Base-by-base conservation (phyloP, 2,113 vertebrate species). In the Echinops telfairi region DNA sequence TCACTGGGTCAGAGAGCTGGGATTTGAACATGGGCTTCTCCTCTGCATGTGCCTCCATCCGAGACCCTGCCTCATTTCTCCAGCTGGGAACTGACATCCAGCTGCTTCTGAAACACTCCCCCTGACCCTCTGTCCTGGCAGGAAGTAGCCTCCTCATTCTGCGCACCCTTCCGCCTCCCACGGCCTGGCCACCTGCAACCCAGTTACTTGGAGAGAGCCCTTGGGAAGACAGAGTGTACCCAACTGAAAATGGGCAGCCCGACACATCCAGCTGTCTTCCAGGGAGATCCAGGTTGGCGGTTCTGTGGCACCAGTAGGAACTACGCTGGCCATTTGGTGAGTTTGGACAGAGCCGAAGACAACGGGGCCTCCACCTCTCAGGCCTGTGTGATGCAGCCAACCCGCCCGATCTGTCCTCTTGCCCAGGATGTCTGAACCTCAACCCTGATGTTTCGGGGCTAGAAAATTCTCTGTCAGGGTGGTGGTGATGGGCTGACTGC, bases 181-280 rank as follows among this genome's bases (percentile, higher is more conserved):
- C 38, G 40, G 33, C 83, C 62, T 2, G n/a, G 62, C 62, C 7
- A 57, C 43, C 33, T 31, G 78, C 79, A 83, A 20, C n/a, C 36
- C 43, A 76, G 80, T 70, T 88, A n/a, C 38, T 17, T 36, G 43
- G 60, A 70, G 89, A 60, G 40, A 84, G 57, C 27, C 40, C 40
- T 23, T 29, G 8, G 2, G 20, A 19, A 87, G 25, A 58, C 40
- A 22, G 5, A 92, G 60, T 3, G 6, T 17, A 43, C 47, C 84
- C 5, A 0, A 12, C 1, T 33, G 60, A 14, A 12, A 83, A 29
- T 3, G 0, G n/a, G 88, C 73, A 11, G 0, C 6, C 6, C 1
- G 36, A 66, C 80, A n/a, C 36, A 25, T 25, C 77, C 66, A 43
- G 66, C 73, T 83, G 78, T 40, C 70, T 90, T 27, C 80, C 0